phyloP scores from a whole-genome alignment of 2,797 vertebrate species.

The Silurus lanzhouensis region DNA sequence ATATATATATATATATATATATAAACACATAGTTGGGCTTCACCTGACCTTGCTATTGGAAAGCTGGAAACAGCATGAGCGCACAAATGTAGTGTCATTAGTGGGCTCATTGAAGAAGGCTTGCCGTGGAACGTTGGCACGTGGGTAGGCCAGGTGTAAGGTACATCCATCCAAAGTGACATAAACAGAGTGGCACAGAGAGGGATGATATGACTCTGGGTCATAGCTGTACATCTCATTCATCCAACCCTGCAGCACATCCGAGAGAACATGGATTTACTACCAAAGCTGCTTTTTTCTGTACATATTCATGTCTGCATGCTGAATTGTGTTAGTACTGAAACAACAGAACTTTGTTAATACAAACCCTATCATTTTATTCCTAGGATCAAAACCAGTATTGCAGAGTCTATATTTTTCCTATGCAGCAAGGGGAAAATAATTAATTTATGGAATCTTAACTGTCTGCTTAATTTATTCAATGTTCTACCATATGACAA shows the following conservation, averaged over 20 bases:
- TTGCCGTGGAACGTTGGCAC: conserved; percentile 73
- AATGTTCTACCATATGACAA: background rate
- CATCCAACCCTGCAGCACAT: conserved; percentile 82
- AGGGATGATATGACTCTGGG: conserved; percentile 81
- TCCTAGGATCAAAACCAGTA: background rate
- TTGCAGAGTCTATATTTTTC: background rate
- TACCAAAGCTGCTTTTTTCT: conserved; percentile 5
- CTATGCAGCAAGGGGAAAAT: background rate
- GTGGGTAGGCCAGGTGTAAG: conserved; percentile 78
- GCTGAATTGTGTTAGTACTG: background rate
- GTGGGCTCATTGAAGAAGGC: conserved; percentile 75
- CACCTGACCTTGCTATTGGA: conserved; percentile 76
- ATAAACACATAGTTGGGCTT: too few species aligned
- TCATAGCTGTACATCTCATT: conserved; percentile 80
- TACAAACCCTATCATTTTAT: background rate
- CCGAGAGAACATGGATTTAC: conserved; percentile 12
- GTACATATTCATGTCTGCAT: background rate
- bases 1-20: too few species aligned
- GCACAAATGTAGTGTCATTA: conserved; percentile 69
- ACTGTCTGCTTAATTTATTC: background rate
- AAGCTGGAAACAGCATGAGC: conserved; percentile 71
- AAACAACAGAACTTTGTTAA: background rate
- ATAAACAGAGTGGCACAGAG: conserved; percentile 77
- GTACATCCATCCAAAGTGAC: conserved; percentile 74
- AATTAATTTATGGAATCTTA: conserved; percentile 1